phyloP scores from a whole-genome alignment of 2,888 invertebrate species.

The Gnatocerus cornutus region DNA sequence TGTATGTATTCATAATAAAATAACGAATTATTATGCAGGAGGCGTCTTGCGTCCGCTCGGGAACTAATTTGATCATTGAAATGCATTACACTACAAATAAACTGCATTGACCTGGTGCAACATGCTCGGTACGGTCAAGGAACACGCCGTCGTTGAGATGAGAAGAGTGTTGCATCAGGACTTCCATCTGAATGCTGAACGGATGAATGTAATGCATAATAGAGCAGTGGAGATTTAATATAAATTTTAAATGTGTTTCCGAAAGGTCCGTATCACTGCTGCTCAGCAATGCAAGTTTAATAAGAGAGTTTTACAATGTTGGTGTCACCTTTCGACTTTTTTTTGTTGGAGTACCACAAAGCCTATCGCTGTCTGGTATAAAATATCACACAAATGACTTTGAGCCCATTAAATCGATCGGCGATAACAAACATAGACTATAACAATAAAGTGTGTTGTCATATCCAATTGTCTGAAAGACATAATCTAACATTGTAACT shows the following conservation, averaged over 20 bases:
- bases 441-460: constrained; percentile 46
- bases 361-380: constrained; percentile 12
- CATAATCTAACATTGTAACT: constrained; percentile 44
- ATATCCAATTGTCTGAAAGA: constrained; percentile 40
- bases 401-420: constrained; percentile 34
- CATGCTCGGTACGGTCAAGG: constrained; percentile 45
- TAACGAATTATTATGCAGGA: constrained; percentile 51
- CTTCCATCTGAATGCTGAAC: constrained; percentile 39
- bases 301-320: too few species aligned
- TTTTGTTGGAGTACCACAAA: not conserved
- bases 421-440: too few species aligned
- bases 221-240: constrained; percentile 43
- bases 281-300: constrained; percentile 30
- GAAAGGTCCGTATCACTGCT: constrained; percentile 22
- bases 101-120: constrained; percentile 50
- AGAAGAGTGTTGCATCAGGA: constrained; percentile 30
- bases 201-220: constrained; percentile 43
- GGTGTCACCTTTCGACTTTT: too few species aligned
- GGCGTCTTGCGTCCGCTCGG: constrained; percentile 26
- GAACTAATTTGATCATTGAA: constrained; percentile 52
- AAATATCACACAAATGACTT: too few species aligned
- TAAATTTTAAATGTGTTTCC: constrained; percentile 39
- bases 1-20: constrained; percentile 42
- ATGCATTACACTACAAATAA: constrained; percentile 53
- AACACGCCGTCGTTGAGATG: constrained; percentile 24